phyloP scores from a whole-genome alignment of 2,888 invertebrate genomes.

The Xestia c-nigrum region DNA sequence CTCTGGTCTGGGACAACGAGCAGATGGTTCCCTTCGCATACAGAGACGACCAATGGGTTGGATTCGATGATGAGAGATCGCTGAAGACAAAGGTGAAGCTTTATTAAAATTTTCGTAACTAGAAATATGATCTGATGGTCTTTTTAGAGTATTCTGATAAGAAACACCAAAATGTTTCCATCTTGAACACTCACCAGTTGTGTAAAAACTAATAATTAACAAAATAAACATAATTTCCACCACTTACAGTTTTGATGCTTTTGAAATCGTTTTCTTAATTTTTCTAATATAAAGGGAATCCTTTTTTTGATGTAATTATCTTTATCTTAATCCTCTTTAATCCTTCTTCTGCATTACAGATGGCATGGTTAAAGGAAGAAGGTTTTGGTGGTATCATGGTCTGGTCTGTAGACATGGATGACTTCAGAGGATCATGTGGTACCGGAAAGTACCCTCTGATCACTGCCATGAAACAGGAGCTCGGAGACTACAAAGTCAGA shows the following conservation, averaged over 20 bases:
- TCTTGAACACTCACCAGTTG: background rate
- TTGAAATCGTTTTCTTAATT: background rate
- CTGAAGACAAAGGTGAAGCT: slow-evolving; percentile 96
- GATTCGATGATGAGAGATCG: slow-evolving; percentile 98
- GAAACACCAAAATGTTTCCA: background rate
- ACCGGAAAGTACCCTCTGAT: slow-evolving; percentile 97
- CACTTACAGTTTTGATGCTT: background rate
- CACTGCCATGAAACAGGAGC: slow-evolving; percentile 96
- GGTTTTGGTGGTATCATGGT: slow-evolving; percentile 99
- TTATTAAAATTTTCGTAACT: background rate
- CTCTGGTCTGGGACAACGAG: slow-evolving; percentile 98
- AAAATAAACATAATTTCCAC: background rate
- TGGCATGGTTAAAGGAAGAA: slow-evolving; percentile 98
- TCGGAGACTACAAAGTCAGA: slow-evolving; percentile 95
- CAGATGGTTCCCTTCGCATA: slow-evolving; percentile 99
- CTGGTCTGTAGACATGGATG: slow-evolving; percentile 99
- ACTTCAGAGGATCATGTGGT: slow-evolving; percentile 97
- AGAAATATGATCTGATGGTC: background rate
- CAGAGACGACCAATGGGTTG: slow-evolving; percentile 97
- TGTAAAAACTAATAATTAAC: background rate
- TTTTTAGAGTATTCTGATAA: background rate
- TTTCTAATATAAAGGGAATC: no score
- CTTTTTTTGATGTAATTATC: no score
- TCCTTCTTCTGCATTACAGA: slow-evolving; percentile 89
- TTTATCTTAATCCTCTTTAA: no score